Evolutionary conservation across 2,797 vertebrate genomes (phyloP), one percentile per base, ranked within the genome.

Genomic region (Mycteria americana): DNA sequence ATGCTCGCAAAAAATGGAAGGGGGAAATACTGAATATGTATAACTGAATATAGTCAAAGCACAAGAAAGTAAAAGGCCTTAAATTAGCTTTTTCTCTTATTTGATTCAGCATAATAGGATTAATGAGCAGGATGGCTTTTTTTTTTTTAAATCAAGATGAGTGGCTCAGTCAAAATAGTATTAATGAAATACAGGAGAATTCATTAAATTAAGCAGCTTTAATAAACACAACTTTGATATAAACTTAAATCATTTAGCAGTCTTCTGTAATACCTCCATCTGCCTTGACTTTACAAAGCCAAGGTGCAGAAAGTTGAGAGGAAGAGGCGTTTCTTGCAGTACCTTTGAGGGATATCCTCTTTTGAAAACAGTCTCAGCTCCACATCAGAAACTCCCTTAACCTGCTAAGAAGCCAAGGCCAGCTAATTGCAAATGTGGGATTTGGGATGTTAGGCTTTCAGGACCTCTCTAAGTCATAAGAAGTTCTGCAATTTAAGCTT

Each of bases 61-160:
- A 68, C 23, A 64, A 43, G 45, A 78, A 5, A 76, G 10, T 64
- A 18, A 64, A 92, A 90, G 18, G 27, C 8, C 35, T 72, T 83
- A 51, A 77, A 73, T 37, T 37, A 35, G 7, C 51, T 50, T 43
- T 88, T 54, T 23, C 17, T 78, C 37, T 63, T 59, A 82, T 24
- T 53, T 93, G 57, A 46, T 45, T 72, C 39, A 53, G 59, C 21
- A 46, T 62, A 41, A 33, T 30, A 65, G 23, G 41, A 72, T 11
- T 91, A 76, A 82, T 70, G 68, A 91, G 72, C 41, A 97, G 79
- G 54, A 82, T 85, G 86, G 60, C 16, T 95, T 94, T 85, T 64
- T 64, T 68, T 68, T 53, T 65, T 57, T 5, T 54, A 28, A 59
- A 69, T 83, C 74, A 88, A 43, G 76, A 85, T 63, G 84, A 83